Percentiles rank a stretch among this genome's conserved stretches.
Evolutionary conservation across 2,113 vertebrate species (phyloP).

Genomic region (Solea senegalensis): DNA sequence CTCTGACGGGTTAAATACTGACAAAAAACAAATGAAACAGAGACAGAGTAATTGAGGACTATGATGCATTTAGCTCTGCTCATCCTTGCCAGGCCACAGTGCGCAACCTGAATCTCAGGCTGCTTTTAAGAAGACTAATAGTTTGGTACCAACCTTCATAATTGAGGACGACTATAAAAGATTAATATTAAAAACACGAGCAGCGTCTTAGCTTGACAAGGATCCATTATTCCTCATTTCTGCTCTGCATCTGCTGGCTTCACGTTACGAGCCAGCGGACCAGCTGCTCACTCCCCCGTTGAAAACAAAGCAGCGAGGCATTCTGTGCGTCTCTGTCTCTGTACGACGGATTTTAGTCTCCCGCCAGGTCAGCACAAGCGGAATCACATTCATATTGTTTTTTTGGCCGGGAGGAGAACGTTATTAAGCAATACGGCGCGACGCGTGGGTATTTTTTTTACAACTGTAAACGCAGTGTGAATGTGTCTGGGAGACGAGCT

Average conservation of each 20-base stretch:
- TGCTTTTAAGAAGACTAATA: background rate
- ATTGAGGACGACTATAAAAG: background rate
- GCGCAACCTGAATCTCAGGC: background rate
- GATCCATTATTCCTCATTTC: background rate
- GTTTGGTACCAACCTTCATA: background rate
- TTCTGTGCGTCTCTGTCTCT: background rate
- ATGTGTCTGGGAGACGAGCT: constrained; percentile 29
- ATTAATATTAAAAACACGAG: background rate
- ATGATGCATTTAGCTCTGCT: background rate
- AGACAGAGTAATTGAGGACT: constrained; percentile 12
- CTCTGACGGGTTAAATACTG: constrained; percentile 4
- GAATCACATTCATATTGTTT: constrained; percentile 38
- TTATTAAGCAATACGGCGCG: constrained; percentile 5
- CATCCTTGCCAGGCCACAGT: constrained; percentile 19
- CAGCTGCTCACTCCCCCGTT: constrained; percentile 3
- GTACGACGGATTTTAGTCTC: constrained; percentile 3
- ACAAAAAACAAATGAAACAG: constrained; percentile 4
- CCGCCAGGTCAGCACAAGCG: constrained; percentile 23
- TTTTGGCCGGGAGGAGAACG: constrained; percentile 26
- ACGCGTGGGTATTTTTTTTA: constrained; percentile 7
- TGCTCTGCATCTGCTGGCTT: background rate
- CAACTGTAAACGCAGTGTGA: constrained; percentile 36
- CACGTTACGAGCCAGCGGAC: background rate
- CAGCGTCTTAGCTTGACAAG: background rate
- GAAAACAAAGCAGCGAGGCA: background rate